Evolutionary conservation across 2,113 vertebrate genomes (phyloP), one percentile per base, ranked within the genome.

Genomic region (Rostratula benghalensis): DNA sequence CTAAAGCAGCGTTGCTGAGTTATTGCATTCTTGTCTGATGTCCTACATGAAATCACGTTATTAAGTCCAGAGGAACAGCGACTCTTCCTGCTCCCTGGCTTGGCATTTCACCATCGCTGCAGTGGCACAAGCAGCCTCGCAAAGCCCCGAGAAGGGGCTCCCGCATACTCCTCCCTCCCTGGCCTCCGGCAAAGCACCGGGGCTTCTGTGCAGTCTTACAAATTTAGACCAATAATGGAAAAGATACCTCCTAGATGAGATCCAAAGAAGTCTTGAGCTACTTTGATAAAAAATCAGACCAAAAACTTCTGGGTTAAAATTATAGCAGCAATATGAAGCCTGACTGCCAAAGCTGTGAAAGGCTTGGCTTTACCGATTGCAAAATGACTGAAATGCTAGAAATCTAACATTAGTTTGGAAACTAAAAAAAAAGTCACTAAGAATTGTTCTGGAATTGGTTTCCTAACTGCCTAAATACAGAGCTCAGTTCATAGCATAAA

Each of bases 21-120:
- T 96, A 89, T 24, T 95, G 95, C 97, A 97, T 97, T 97, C 95
- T 90, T 97, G 88, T 59, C 78, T 54, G n/a, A 95, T 97, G 97
- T 97, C 93, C 96, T 95, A 95, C 95, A 93, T 76, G 91, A 96
- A 96, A 92, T 94, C 82, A 18, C 68, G 71, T 94, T 96, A 95
- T 93, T 94, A 97, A 96, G 74, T 69, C 24, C 96, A 95, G 97
- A 97, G 96, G 56, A 82, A 64, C 74, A 76, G 82, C 94, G 43
- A 67, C 94, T 89, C 70, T 69, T 87, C 92, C 73, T 80, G 77
- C 92, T 83, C 91, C 54, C 74, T 76, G 83, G 76, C 78, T 39
- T 45, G 25, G 80, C 27, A 3, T 54, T 91, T 85, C 43, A 25
- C 19, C 27, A n/a, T 93, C 43, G 22, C 97, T 68, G 83, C 94